These are phyloP conservation scores for Acronicta psi DNA, from an alignment of 2,888 invertebrate genomes.

Conservation along the genomic window DNA sequence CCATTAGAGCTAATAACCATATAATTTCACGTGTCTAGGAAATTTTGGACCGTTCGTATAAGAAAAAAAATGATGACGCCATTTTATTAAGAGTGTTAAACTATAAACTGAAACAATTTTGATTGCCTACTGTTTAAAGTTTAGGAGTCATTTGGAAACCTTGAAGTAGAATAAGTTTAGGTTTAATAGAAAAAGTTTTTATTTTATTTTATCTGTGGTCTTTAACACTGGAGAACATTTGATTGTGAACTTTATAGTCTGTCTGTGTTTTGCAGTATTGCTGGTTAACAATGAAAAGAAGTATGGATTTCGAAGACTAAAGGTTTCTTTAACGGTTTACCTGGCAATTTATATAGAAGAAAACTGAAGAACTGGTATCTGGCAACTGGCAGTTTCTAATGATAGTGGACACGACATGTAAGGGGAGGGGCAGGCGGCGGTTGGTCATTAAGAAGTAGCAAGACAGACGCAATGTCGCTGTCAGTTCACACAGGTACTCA, in stretches of 20 bases:
- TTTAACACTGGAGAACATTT: background rate
- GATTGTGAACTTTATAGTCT: background rate
- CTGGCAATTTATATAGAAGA: too few relatives aligned
- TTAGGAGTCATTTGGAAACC: slow-evolving; percentile 14
- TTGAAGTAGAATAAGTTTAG: slow-evolving; percentile 2
- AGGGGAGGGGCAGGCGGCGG: too few relatives aligned
- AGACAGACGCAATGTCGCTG: too few relatives aligned
- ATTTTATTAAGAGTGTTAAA: slow-evolving; percentile 36
- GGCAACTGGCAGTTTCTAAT: too few relatives aligned
- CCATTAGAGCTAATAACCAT: slow-evolving; percentile 53
- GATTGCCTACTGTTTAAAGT: slow-evolving; percentile 12
- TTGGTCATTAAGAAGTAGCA: too few relatives aligned
- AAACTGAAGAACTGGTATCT: too few relatives aligned
- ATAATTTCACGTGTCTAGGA: slow-evolving; percentile 44
- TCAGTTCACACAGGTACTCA: too few relatives aligned
- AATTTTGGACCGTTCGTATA: slow-evolving; percentile 27
- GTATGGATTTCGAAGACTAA: too few relatives aligned
- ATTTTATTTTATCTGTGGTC: background rate
- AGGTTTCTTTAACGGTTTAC: too few relatives aligned
- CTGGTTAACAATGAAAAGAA: too few relatives aligned
- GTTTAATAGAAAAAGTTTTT: slow-evolving; percentile 15
- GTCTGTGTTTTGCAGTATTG: too few relatives aligned
- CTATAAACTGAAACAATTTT: slow-evolving; percentile 23
- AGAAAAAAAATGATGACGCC: slow-evolving; percentile 26
- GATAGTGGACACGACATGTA: too few relatives aligned